These are phyloP conservation scores for Cydia fagiglandana DNA, from an alignment of 1,140 invertebrate species.

Conservation along the genomic window DNA sequence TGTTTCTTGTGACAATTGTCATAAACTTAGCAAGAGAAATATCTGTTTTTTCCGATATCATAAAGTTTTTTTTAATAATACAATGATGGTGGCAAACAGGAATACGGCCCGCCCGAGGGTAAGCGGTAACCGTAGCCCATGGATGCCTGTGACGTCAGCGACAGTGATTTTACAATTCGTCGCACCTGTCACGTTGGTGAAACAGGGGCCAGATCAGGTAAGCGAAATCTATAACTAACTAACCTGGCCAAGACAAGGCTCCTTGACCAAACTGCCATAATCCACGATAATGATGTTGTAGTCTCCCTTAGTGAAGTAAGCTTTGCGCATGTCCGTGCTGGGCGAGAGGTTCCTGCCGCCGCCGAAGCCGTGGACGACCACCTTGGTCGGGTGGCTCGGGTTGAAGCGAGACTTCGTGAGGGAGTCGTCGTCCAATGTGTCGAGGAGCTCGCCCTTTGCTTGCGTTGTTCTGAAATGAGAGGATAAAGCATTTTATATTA, in stretches of 20 bases:
- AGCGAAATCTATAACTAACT: neutral
- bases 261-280: conserved; percentile 88
- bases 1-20: too few relatives aligned
- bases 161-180: too few relatives aligned
- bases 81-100: too few relatives aligned
- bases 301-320: conserved; percentile 88
- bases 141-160: too few relatives aligned
- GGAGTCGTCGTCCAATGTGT: conserved; percentile 84
- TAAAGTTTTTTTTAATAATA: too few relatives aligned
- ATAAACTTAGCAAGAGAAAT: too few relatives aligned
- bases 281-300: conserved; percentile 94
- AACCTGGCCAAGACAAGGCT: conserved; percentile 87
- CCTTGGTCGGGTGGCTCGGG: conserved; percentile 86
- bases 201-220: too few relatives aligned
- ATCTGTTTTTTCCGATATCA: too few relatives aligned
- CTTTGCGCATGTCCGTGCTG: conserved; percentile 89
- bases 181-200: too few relatives aligned
- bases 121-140: too few relatives aligned
- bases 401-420: conserved; percentile 87
- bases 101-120: too few relatives aligned
- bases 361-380: conserved; percentile 91
- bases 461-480: conserved; percentile 83
- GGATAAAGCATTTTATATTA: too few relatives aligned
- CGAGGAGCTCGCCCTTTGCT: conserved; percentile 84
- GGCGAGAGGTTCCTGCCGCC: conserved; percentile 88